Evolutionary conservation across 1,140 invertebrate genomes (phyloP), one percentile per base, ranked within the genome.

Genomic region (Matsumurasca onukii): DNA sequence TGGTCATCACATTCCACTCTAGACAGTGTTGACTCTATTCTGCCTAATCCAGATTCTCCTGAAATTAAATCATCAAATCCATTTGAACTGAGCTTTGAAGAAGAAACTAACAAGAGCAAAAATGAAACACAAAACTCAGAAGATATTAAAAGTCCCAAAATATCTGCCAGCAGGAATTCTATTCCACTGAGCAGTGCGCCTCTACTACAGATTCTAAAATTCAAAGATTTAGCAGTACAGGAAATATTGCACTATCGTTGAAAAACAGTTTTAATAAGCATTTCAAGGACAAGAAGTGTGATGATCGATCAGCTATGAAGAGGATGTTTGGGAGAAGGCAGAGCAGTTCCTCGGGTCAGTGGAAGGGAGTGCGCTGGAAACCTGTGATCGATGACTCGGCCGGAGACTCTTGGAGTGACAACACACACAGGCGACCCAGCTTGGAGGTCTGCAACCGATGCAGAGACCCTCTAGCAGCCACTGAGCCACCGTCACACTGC

Each of bases 281-380:
- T 27, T 13, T 59, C 2, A 59, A 29, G n/a, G 55, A 59, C 30
- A 5, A 17, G 3, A 59, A 29, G 24, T 9, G 55, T 27, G 55
- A 45, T 13, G 61, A 63, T 15, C 31, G 34, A 63, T 25, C 61
- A 20, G 22, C 13, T n/a, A 20, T 63, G 29, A 48, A 57, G 1
- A 67, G 57, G 34, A 20, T 55, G 9, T 22, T 67, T 27, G 31
- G 25, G 22, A 22, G 66, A 9, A 59, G 68, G 1, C 62, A 59
- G 3, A 74, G 73, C 49, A 61, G n/a, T 52, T 65, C 57, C 31
- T 73, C 73, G 13, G 67, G 49, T 3, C 70, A 73, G 30, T 73
- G 71, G 72, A 70, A 70, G 31, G 70, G 67, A 27, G 69, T 74
- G 3, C 68, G 72, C 12, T 74, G 72, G 73, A 73, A 72, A 52